phyloP scores from a whole-genome alignment of 92 coral and sea anemone genomes.

The Phenganax marumi region DNA sequence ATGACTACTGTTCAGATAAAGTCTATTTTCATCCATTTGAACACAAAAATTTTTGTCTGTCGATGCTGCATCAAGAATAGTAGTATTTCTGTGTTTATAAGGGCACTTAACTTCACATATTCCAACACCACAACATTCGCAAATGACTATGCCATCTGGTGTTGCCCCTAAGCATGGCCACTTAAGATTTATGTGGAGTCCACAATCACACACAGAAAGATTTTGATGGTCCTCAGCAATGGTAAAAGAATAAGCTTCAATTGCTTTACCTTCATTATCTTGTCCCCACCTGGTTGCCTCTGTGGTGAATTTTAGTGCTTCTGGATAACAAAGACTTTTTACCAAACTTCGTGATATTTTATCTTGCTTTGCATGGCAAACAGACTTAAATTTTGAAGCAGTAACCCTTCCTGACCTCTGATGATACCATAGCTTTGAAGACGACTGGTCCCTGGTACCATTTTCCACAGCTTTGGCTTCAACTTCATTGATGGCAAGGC shows the following conservation, averaged over 20 bases:
- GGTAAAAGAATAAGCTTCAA: not conserved
- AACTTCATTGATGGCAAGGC: no score
- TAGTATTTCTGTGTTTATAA: no score
- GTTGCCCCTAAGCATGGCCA: slow-evolving; percentile 9
- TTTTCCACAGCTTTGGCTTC: no score
- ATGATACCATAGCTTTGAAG: slow-evolving; percentile 14
- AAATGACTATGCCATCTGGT: no score
- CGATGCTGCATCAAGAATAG: no score
- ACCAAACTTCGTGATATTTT: slow-evolving; percentile 10
- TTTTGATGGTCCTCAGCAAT: not conserved
- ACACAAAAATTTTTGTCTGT: no score
- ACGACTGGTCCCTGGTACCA: no score
- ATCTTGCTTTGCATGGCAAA: slow-evolving; percentile 1
- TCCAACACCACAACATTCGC: no score
- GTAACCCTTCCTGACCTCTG: slow-evolving; percentile 14
- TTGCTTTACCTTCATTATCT: not conserved
- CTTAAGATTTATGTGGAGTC: not conserved
- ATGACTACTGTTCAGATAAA: no score
- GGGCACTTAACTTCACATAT: no score
- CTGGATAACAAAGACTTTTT: slow-evolving; percentile 18
- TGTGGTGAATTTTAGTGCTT: slow-evolving; percentile 13
- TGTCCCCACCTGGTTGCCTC: slow-evolving; percentile 9
- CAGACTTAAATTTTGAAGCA: slow-evolving; percentile 26
- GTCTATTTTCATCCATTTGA: no score
- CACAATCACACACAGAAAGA: not conserved